Conservation (phyloP, 2,113 vertebrate species). For the Heterocephalus glaber region DNA sequence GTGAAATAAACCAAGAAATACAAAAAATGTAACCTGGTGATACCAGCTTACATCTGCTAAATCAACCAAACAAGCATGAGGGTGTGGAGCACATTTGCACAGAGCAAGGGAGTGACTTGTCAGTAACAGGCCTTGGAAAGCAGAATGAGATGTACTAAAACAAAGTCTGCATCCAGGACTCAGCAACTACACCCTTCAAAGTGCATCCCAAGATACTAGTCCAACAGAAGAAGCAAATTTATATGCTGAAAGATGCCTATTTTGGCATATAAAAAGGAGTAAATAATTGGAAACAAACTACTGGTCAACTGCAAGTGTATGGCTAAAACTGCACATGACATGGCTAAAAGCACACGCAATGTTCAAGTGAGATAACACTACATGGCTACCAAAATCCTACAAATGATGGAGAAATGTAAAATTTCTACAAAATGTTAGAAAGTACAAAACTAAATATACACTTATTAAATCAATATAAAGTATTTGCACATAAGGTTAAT, state of each 20-base stretch:
- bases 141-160: background rate
- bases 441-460: background rate
- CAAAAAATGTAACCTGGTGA: background rate
- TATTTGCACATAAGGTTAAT: background rate
- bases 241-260: background rate
- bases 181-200: background rate
- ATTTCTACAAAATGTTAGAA: background rate
- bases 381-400: background rate
- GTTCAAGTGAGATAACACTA: background rate
- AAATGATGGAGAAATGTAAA: background rate
- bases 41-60: background rate
- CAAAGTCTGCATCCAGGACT: background rate
- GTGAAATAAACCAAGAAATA: constrained; percentile 23
- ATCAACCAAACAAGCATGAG: background rate
- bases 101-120: background rate
- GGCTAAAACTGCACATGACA: background rate
- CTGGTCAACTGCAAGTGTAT: background rate
- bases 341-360: background rate
- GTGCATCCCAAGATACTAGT: background rate
- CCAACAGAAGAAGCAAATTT: background rate
- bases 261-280: background rate
- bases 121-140: background rate
- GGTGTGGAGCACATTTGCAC: background rate
- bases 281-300: constrained; percentile 3
- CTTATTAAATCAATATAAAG: background rate